Evolutionary conservation across 2,888 invertebrate genomes (phyloP), one percentile per base, ranked within the genome.

Genomic region (Hymenopus coronatus): DNA sequence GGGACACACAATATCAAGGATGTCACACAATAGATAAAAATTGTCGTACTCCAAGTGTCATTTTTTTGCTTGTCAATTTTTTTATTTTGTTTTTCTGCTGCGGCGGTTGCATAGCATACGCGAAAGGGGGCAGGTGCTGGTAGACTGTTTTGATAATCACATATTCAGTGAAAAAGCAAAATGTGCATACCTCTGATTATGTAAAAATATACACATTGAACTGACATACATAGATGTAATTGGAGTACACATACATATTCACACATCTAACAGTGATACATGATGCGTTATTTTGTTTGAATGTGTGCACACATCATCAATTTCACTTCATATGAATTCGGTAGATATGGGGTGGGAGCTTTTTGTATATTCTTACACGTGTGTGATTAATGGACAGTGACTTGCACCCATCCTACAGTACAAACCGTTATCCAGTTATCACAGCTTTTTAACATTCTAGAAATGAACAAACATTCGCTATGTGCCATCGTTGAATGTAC

Each of bases 161-260:
- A 82, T 88, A 88, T 88, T 83, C 88, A 83, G 83, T 83, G 46
- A 81, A 88, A 83, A 88, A 88, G 88, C 88, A 83, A 88, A 54
- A 83, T 70, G n/a, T 88, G 88, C 33, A 70, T 84, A 81, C 81
- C 84, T 88, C 82, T 88, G 70, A 88, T 84, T 84, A 84, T 87
- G 87, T 87, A 87, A 46, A 85, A 85, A 54, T 20, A 33, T 40
- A 85, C 20, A 85, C 27, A 40, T 85, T 85, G 84, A 40, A 40
- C 40, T 40, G 28, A 30, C 33, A 86, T 28, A 70, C 40, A 70
- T 81, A 86, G 70, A 86, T 40, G 85, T 85, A 85, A 15, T 70
- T 81, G 70, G 25, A 81, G 28, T 40, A 81, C 54, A 70, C 20
- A 70, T 70, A 70, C 54, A 70, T 70, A 70, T 70, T 70, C 54